These are phyloP conservation scores for Syngnathus scovelli DNA, from an alignment of 2,113 vertebrate genomes.

Conservation along the genomic window DNA sequence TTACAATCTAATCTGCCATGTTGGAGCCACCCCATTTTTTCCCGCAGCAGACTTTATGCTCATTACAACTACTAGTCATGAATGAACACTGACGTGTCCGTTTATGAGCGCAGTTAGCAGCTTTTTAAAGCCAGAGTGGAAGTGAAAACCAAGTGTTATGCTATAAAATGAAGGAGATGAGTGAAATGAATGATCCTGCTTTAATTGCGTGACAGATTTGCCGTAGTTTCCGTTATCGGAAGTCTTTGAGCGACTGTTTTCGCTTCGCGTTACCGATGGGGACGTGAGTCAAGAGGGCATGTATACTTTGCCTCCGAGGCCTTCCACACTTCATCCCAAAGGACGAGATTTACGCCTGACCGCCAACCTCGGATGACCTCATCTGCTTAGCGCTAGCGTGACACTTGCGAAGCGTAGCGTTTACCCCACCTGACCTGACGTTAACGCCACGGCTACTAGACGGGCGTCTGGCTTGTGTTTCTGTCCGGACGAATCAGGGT, in stretches of 20 bases:
- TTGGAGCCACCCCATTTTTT: background rate
- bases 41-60: background rate
- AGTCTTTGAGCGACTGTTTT: background rate
- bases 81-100: background rate
- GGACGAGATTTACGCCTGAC: background rate
- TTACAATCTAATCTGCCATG: conserved; percentile 10
- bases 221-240: background rate
- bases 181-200: conserved; percentile 5
- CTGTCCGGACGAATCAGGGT: background rate
- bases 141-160: conserved; percentile 17
- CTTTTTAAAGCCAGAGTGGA: conserved; percentile 17
- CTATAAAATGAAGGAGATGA: conserved; percentile 28
- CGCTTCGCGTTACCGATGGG: background rate
- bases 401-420: conserved; percentile 1
- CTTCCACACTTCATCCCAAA: background rate
- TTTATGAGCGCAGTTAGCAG: background rate
- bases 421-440: conserved; percentile 43
- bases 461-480: conserved; percentile 59
- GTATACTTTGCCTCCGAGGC: background rate
- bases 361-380: background rate
- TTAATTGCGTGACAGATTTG: background rate
- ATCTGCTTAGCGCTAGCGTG: conserved; percentile 19
- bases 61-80: background rate
- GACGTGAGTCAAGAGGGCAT: background rate
- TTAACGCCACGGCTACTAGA: conserved; percentile 38